A percentile compares a stretch with the other conserved stretches of the same genome.
Conservation (phyloP, 2,888 invertebrate genomes). For the Drosophila nr. medialis region DNA sequence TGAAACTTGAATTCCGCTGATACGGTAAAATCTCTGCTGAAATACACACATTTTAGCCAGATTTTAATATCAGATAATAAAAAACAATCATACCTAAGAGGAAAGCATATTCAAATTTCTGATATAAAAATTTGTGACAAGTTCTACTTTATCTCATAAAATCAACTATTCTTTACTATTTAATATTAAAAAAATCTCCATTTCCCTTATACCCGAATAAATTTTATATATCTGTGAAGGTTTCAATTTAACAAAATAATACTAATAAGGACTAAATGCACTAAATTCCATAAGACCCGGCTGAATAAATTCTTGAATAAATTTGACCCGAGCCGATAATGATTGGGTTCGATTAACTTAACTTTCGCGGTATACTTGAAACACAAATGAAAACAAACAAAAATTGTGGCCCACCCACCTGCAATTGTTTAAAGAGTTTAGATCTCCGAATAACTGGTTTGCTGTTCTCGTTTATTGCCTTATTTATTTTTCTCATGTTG, state of each 20-base stretch:
- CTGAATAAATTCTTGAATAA: background rate
- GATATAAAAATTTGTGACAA: background rate
- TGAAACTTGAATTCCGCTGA: background rate
- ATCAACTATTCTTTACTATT: background rate
- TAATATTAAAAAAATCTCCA: too few relatives aligned
- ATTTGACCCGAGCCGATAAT: background rate
- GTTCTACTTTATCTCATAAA: background rate
- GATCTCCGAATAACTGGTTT: background rate
- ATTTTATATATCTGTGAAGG: background rate
- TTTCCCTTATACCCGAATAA: background rate
- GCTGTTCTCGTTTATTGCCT: background rate
- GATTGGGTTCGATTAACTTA: background rate
- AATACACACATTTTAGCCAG: background rate
- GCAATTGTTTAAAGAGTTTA: background rate
- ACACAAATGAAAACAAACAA: background rate
- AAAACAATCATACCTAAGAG: fast-evolving
- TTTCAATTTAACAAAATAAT: background rate
- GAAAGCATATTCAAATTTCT: background rate
- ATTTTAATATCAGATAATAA: background rate
- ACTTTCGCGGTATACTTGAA: too few relatives aligned
- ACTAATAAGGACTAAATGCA: background rate
- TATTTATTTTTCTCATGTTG: background rate
- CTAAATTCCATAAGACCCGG: background rate
- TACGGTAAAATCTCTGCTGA: background rate
- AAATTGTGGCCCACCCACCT: too few relatives aligned